Percentiles rank a stretch among this genome's conserved stretches.
Conservation (phyloP, 2,797 vertebrate species). For the Liparis tanakae region DNA sequence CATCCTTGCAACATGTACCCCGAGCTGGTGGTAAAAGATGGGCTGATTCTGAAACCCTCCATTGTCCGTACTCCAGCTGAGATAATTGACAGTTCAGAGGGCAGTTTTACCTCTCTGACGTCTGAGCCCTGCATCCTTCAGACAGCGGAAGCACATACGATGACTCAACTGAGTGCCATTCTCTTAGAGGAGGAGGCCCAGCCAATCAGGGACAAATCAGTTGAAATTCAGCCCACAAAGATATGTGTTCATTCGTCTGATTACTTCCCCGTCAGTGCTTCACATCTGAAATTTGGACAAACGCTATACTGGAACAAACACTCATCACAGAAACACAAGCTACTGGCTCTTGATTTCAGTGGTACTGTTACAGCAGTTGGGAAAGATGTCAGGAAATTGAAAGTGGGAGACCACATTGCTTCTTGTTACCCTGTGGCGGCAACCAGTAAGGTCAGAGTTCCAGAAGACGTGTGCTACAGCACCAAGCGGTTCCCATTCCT, state of each 20-base stretch:
- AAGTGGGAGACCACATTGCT: constrained; percentile 83
- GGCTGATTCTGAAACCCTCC: constrained; percentile 72
- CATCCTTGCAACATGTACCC: constrained; percentile 77
- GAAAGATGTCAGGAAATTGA: constrained; percentile 77
- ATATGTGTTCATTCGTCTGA: constrained; percentile 87
- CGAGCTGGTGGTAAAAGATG: constrained; percentile 85
- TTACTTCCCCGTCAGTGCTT: constrained; percentile 84
- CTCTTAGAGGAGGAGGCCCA: constrained; percentile 17
- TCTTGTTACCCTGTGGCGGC: constrained; percentile 85
- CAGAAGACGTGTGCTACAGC: constrained; percentile 83
- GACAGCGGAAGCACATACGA: constrained; percentile 77
- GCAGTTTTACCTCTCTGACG: constrained; percentile 19
- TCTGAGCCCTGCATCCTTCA: constrained; percentile 76
- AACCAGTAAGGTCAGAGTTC: constrained; percentile 78
- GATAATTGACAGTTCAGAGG: constrained; percentile 24
- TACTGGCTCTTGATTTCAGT: constrained; percentile 84
- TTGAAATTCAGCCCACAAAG: constrained; percentile 80
- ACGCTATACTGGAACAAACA: constrained; percentile 86
- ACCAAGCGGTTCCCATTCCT: constrained; percentile 81
- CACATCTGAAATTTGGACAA: constrained; percentile 79
- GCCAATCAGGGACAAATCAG: constrained; percentile 47
- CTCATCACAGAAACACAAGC: constrained; percentile 75
- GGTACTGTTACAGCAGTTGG: constrained; percentile 82
- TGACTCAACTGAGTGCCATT: constrained; percentile 77
- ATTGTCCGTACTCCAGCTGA: constrained; percentile 74